Evolutionary conservation across 2,888 invertebrate species (phyloP).

Genomic region (Uropetala carovei): DNA sequence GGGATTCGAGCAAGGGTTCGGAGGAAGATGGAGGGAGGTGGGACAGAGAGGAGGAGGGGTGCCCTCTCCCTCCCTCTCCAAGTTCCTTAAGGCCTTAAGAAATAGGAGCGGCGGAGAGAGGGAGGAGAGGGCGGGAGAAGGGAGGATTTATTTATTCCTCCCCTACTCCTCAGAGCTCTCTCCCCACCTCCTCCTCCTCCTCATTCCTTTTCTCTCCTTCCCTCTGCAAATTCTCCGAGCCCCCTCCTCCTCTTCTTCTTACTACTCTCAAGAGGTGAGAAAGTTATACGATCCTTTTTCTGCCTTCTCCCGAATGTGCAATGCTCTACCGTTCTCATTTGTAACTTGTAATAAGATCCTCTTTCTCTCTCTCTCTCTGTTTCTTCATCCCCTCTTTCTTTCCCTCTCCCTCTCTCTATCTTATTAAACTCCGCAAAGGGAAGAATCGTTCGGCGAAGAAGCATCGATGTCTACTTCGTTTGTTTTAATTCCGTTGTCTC

Average conservation of each 20-base stretch:
- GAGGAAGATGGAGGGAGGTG: background rate
- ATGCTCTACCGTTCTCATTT: conserved; percentile 58
- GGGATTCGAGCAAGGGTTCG: conserved; percentile 31
- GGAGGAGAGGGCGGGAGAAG: background rate
- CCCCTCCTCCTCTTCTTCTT: background rate
- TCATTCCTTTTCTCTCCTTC: conserved; percentile 20
- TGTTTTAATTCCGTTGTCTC: conserved; percentile 22
- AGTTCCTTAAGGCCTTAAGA: background rate
- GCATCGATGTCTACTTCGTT: background rate
- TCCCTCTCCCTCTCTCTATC: background rate
- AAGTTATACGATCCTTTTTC: conserved; percentile 60
- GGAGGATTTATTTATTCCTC: conserved; percentile 36
- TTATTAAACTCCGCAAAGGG: conserved; percentile 26
- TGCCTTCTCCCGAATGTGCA: conserved; percentile 58
- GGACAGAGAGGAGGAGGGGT: background rate
- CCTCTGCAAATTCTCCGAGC: background rate
- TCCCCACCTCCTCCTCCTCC: background rate
- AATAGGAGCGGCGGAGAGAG: too few relatives aligned
- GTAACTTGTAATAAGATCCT: conserved; percentile 62
- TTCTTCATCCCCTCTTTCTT: background rate
- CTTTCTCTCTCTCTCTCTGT: background rate
- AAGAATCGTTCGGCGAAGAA: background rate
- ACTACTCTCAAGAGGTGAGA: conserved; percentile 47
- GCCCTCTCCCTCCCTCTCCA: background rate
- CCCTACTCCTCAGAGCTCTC: background rate